Evolutionary conservation across 1,140 invertebrate species (phyloP), one percentile per base, ranked within the genome.

Genomic region (Cotesia vestalis): DNA sequence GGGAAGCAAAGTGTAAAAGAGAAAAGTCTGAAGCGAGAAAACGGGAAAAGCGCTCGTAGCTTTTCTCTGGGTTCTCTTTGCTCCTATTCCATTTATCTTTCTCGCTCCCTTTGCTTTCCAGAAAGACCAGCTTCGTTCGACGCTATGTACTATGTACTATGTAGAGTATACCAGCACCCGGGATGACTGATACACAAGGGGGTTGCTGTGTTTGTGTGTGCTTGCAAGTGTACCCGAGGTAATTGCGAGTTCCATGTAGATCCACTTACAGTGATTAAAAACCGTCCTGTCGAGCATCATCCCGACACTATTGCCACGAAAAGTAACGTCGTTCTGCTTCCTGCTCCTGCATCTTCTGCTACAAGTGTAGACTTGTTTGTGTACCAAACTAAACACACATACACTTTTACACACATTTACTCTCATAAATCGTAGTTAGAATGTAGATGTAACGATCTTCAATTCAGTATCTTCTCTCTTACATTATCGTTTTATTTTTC

Each of bases 261-360:
- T 85, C 86, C 86, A 87, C 86, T 87, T 87, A 87, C 83, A 81
- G 85, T 86, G 85, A 87, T 87, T 87, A 87, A 86, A 87, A 87
- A 87, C 82, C 85, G 83, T 84, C 85, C 85, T 85, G 84, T 83
- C 79, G 81, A 83, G 85, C 81, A 82, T 79, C 80, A 74, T 60
- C 70, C 20, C 59, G 62, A 63, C 53, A 63, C 38, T 66, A 60
- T 51, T 36, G 62, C 63, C 52, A 17, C 34, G 4, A 55, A 68
- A 55, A 63, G 27, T 52, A 17, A 27, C 38, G 35, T 62, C 62
- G 52, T 62, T 51, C 62, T 46, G 57, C 27, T 53, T 69, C 40
- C 34, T 52, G 57, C 20, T 69, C 40, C 34, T 52, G 57, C 20
- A 27, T 59, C 57, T 59, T 59, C 20, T 66, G 60, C 34, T 34